Conservation (phyloP, 2,888 invertebrate genomes). For the Dryomyza anilis region DNA sequence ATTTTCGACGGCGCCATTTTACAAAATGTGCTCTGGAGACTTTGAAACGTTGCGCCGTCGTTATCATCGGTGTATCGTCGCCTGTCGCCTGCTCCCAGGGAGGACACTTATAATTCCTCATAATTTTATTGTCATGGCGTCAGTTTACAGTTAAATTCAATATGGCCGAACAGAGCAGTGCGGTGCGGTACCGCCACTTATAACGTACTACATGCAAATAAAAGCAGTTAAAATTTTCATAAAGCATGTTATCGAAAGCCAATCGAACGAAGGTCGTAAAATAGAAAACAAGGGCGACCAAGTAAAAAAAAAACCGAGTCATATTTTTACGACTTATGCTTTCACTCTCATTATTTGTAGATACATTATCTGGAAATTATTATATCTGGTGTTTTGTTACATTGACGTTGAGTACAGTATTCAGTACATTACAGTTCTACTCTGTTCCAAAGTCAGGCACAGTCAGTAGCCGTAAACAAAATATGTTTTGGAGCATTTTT, state of each 20-base stretch:
- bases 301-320: conserved; percentile 15
- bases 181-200: neutral
- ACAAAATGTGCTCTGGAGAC: neutral
- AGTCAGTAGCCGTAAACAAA: no score
- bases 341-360: conserved; percentile 9
- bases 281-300: neutral
- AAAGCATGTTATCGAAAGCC: conserved; percentile 16
- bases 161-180: no score
- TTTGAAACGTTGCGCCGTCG: neutral
- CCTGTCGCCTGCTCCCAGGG: neutral
- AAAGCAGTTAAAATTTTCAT: conserved; percentile 21
- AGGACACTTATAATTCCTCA: conserved; percentile 7
- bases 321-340: conserved; percentile 31
- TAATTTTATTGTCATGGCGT: conserved; percentile 22
- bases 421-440: no score
- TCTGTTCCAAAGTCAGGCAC: no score
- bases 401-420: neutral
- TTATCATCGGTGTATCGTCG: neutral
- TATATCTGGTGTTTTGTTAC: conserved; percentile 7
- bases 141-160: conserved; percentile 28
- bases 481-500: conserved; percentile 12
- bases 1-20: neutral
- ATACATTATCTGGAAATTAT: neutral
- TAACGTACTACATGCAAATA: conserved; percentile 15
- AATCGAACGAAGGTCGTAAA: conserved; percentile 19